Percentiles rank a stretch among this genome's conserved stretches.
These are phyloP conservation scores for Podarcis siculus DNA, from an alignment of 2,797 vertebrate species.

Conservation along the genomic window DNA sequence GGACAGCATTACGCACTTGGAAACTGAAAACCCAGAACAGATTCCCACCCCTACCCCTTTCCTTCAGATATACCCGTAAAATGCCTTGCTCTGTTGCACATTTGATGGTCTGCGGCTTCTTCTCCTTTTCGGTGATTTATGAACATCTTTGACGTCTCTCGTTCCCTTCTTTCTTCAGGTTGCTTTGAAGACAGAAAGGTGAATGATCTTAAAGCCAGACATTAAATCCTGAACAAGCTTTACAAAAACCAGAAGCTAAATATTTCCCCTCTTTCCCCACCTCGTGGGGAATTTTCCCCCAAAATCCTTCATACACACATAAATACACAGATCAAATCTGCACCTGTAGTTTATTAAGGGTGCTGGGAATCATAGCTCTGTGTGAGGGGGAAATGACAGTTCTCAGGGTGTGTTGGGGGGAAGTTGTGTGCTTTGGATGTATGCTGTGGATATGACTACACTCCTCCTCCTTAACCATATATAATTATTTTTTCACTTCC, in stretches of 20 bases:
- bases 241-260: conserved; percentile 29
- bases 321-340: no score
- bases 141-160: background rate
- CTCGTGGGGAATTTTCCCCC: no score
- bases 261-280: background rate
- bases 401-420: no score
- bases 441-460: no score
- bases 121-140: conserved; percentile 12
- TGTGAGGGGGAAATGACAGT: no score
- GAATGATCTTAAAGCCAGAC: conserved; percentile 15
- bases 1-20: background rate
- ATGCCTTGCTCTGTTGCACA: background rate
- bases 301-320: background rate
- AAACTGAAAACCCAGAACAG: conserved; percentile 19
- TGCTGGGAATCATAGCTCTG: no score
- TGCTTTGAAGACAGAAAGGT: conserved; percentile 23
- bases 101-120: conserved; percentile 4
- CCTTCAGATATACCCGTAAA: background rate
- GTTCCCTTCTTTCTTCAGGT: conserved; percentile 3
- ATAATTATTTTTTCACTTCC: conserved; percentile 12
- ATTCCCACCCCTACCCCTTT: background rate
- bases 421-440: no score
- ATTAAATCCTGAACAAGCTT: conserved; percentile 16
- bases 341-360: no score
- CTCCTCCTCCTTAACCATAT: background rate